Percentiles rank a stretch among this genome's conserved stretches.
phyloP scores from a whole-genome alignment of 2,797 vertebrate genomes.

The Alosa sapidissima region DNA sequence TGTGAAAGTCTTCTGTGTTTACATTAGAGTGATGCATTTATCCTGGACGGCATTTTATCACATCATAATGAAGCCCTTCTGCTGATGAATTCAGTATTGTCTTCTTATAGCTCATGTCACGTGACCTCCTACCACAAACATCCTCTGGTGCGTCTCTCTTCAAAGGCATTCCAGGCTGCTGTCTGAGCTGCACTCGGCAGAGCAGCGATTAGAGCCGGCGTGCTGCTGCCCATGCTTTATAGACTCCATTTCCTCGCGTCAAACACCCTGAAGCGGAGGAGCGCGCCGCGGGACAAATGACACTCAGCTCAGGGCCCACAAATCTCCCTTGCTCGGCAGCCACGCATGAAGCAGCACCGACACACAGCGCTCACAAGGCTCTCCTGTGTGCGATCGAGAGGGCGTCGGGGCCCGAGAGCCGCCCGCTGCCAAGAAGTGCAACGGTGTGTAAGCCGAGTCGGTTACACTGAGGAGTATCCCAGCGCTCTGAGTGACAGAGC shows the following conservation, averaged over 20 bases:
- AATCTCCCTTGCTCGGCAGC: slow-evolving; percentile 1
- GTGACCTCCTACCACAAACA: neutral
- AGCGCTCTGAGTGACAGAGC: neutral
- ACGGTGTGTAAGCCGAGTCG: neutral
- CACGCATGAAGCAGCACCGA: neutral
- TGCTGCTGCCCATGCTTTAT: slow-evolving; percentile 27
- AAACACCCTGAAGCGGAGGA: neutral
- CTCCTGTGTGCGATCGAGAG: neutral
- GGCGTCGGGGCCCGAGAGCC: neutral
- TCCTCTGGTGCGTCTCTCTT: slow-evolving; percentile 4
- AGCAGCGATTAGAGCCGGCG: neutral
- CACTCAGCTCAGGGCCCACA: slow-evolving; percentile 3
- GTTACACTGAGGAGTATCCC: neutral
- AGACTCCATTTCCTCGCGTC: slow-evolving; percentile 42
- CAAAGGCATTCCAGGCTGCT: neutral
- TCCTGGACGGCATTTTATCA: neutral
- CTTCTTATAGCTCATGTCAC: neutral
- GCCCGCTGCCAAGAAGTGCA: neutral
- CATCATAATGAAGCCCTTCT: neutral
- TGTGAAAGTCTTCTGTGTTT: neutral
- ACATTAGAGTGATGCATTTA: slow-evolving; percentile 7
- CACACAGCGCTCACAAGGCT: neutral
- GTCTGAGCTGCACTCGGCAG: too few relatives aligned
- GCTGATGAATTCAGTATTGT: neutral
- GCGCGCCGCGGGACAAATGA: slow-evolving; percentile 6